These are phyloP conservation scores for Ptilorrhoa leucosticta DNA, from an alignment of 2,113 vertebrate genomes.

Conservation along the genomic window DNA sequence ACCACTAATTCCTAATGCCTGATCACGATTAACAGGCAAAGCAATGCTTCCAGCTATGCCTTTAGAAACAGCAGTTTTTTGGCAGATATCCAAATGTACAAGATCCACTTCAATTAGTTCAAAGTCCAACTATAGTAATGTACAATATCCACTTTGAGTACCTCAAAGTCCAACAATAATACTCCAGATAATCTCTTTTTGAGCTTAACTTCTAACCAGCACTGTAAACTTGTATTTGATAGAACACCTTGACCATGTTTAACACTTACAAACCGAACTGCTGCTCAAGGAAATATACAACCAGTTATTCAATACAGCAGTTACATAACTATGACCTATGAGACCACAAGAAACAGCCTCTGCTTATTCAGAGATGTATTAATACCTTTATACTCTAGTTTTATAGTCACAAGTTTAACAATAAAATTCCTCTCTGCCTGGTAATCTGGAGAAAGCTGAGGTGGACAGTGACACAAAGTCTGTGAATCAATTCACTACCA, in stretches of 20 bases:
- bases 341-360: not conserved
- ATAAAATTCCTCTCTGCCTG: not conserved
- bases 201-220: not conserved
- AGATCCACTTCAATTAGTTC: not conserved
- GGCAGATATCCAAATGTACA: not conserved
- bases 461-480: not conserved
- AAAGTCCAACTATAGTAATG: not conserved
- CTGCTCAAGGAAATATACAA: not conserved
- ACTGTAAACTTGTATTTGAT: not conserved
- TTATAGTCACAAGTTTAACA: not conserved
- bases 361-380: not conserved
- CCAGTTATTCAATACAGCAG: not conserved
- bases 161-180: not conserved
- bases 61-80: not conserved
- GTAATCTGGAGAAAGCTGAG: not conserved
- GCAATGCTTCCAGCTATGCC: not conserved
- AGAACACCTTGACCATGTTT: not conserved
- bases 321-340: not conserved
- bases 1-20: not conserved
- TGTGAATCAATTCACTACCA: not conserved
- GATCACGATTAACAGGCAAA: not conserved
- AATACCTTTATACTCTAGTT: not conserved
- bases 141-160: not conserved
- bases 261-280: not conserved
- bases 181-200: not conserved